phyloP scores from a whole-genome alignment of 2,113 vertebrate genomes.

The Cyrtonyx montezumae region DNA sequence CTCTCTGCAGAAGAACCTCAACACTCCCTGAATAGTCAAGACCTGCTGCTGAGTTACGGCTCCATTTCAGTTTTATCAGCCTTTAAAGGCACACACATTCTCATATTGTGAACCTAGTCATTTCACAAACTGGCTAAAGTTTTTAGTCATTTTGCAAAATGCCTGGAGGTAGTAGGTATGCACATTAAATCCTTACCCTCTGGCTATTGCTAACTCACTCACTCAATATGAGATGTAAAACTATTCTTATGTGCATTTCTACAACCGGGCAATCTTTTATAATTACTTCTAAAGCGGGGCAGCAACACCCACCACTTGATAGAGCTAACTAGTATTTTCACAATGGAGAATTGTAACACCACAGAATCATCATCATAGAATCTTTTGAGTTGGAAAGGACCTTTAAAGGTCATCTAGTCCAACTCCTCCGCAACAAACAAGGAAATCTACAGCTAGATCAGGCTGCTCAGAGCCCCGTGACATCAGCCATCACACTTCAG shows the following conservation, averaged over 20 bases:
- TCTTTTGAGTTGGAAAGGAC: too few species aligned
- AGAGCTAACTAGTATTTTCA: slow-evolving; percentile 22
- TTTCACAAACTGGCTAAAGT: slow-evolving; percentile 18
- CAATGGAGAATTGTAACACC: neutral
- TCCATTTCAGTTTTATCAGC: neutral
- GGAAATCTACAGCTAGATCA: too few species aligned
- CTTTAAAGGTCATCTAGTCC: too few species aligned
- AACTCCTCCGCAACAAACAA: too few species aligned
- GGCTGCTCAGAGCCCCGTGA: neutral
- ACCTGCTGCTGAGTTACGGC: neutral
- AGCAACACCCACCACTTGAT: slow-evolving; percentile 9
- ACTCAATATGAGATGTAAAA: slow-evolving; percentile 7
- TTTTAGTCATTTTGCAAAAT: slow-evolving; percentile 54
- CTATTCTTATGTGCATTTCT: slow-evolving; percentile 9
- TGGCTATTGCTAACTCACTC: slow-evolving; percentile 16
- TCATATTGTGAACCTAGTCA: neutral
- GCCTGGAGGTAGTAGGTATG: slow-evolving; percentile 6
- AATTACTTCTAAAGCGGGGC: slow-evolving; percentile 7
- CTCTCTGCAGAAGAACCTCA: neutral
- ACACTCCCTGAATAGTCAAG: neutral
- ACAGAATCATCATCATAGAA: too few species aligned
- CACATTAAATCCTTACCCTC: slow-evolving; percentile 37
- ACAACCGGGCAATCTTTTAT: neutral
- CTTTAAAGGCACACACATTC: neutral
- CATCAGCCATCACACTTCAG: neutral